Evolutionary conservation across 23 tunicate species (phyloP).

Genomic region (Halocynthia roretzi): DNA sequence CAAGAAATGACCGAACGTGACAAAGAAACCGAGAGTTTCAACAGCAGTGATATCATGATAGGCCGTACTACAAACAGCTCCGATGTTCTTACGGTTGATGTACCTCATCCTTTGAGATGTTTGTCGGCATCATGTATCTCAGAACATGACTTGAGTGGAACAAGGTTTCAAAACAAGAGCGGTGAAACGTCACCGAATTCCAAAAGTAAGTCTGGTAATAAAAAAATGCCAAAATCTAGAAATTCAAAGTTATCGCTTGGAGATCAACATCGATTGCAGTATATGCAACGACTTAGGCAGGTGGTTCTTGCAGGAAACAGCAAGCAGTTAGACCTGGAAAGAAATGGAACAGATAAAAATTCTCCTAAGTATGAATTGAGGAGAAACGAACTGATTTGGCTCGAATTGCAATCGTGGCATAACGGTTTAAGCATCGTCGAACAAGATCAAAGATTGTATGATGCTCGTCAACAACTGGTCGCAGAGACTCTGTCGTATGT

Average conservation of each 20-base stretch:
- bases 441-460: constrained; percentile 30
- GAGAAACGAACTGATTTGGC: constrained; percentile 35
- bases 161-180: neutral
- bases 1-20: neutral
- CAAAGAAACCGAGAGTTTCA: constrained; percentile 10
- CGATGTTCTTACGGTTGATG: neutral
- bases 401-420: constrained; percentile 50
- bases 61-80: neutral
- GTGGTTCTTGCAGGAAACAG: constrained; percentile 24
- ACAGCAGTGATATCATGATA: neutral
- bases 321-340: constrained; percentile 24
- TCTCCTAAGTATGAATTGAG: neutral
- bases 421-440: constrained; percentile 20
- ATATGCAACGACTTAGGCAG: constrained; percentile 15
- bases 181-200: neutral
- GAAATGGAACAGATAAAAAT: constrained; percentile 1
- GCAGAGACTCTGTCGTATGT: constrained; percentile 11
- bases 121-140: constrained; percentile 22
- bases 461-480: constrained; percentile 18
- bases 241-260: constrained; percentile 5
- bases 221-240: neutral
- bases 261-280: constrained; percentile 5
- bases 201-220: neutral
- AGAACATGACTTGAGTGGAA: constrained; percentile 3
- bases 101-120: constrained; percentile 7